Base-by-base conservation (phyloP, 2,888 invertebrate species). In the Netelia virgata region DNA sequence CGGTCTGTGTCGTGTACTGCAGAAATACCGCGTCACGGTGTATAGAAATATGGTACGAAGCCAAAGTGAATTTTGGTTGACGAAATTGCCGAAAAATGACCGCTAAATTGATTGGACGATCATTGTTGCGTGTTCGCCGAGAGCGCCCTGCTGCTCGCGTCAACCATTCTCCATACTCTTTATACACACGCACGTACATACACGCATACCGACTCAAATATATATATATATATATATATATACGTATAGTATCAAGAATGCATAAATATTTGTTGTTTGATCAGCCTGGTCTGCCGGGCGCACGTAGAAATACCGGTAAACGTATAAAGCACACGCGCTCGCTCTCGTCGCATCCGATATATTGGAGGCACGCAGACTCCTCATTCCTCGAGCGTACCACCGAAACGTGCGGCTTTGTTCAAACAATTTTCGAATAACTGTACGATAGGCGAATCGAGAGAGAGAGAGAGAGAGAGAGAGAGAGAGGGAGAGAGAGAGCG, bases 181-280 rank as follows among this genome's bases (percentile, higher is more conserved):
- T 47, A 28, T 20, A 47, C 28, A 69, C 36, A 61, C 16, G 1
- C 9, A 10, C 47, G 50, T 50, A 14, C 47, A 50, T 59, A 47
- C 28, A 59, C n/a, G 47, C 47, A 6, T 23, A 16, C n/a, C 3
- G 53, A n/a, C 14, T 8, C 14, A n/a, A 1, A 55, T 16, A 55
- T 16, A 55, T 16, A 53, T 28, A 53, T 47, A 69, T 23, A 28
- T 28, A 28, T 23, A 16, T 41, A 59, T 43, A 59, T 43, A 78
- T 77, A 77, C 69, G 81, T 78, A 63, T 64, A 63, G 74, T 84
- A 90, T 89, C 89, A 90, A 90, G 90, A 89, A 90, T 88, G 87
- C 88, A 91, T 91, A 90, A 90, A 91, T 91, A 90, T 91, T 91
- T 90, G 91, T 87, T 87, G 87, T 90, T 88, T 87, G 89, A 82